These are phyloP conservation scores for Natrix natrix DNA, from an alignment of 2,797 vertebrate genomes.

Conservation along the genomic window DNA sequence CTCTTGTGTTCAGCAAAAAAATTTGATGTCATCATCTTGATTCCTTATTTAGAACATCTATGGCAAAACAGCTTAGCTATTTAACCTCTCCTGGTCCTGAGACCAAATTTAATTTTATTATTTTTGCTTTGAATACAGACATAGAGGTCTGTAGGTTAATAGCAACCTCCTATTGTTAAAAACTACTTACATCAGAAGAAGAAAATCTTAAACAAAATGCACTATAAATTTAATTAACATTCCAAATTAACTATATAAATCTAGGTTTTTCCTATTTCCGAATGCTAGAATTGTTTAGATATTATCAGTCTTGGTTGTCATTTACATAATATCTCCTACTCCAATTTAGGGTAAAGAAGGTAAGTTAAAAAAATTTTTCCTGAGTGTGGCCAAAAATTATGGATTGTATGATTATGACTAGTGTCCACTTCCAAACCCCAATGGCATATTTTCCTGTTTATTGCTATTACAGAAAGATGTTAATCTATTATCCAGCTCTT, in stretches of 20 bases:
- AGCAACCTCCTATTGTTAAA: constrained; percentile 30
- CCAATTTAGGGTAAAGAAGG: not conserved
- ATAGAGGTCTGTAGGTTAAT: constrained; percentile 27
- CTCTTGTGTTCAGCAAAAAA: constrained; percentile 39
- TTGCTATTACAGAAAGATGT: not conserved
- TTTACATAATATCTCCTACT: not conserved
- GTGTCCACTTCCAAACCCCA: not conserved
- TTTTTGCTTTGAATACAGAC: constrained; percentile 35
- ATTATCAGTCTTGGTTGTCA: no score
- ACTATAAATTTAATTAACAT: not conserved
- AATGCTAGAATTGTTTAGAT: not conserved
- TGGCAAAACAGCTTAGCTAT: constrained; percentile 15
- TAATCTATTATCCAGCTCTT: not conserved
- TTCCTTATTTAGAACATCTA: constrained; percentile 32
- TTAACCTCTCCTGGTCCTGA: constrained; percentile 5
- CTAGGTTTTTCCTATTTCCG: not conserved
- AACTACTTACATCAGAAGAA: constrained; percentile 34
- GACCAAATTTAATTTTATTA: constrained; percentile 8
- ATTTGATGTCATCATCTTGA: constrained; percentile 20
- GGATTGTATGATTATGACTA: not conserved
- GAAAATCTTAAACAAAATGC: constrained; percentile 27
- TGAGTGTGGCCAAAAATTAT: not conserved
- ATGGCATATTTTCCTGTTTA: not conserved
- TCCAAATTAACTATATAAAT: not conserved
- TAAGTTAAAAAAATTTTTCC: not conserved